Conservation (phyloP, 2,797 vertebrate species). For the Chelonia mydas region DNA sequence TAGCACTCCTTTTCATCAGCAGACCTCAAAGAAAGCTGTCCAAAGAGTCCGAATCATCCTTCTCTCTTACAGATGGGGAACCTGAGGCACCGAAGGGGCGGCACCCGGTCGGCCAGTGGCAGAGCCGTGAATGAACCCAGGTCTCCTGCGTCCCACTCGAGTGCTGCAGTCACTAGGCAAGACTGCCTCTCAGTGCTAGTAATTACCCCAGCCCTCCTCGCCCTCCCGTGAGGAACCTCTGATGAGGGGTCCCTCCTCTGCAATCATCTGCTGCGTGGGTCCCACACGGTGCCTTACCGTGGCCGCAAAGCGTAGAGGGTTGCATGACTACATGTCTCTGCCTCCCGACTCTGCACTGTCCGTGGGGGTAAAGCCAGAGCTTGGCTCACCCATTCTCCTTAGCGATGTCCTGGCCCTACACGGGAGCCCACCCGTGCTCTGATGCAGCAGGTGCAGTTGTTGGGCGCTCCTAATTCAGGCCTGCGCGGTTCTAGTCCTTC, state of each 20-base stretch:
- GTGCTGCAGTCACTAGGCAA: background rate
- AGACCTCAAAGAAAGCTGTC: background rate
- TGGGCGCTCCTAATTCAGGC: background rate
- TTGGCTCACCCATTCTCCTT: background rate
- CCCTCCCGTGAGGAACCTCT: background rate
- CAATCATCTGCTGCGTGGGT: background rate
- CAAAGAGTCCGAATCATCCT: background rate
- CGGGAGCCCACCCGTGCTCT: too few species aligned
- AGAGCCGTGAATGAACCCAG: background rate
- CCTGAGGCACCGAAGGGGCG: background rate
- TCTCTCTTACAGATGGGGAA: background rate
- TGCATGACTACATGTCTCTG: background rate
- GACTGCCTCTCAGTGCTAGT: background rate
- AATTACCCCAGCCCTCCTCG: background rate
- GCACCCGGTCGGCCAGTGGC: background rate
- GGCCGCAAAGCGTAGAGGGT: background rate
- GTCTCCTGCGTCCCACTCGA: background rate
- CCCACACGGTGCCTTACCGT: background rate
- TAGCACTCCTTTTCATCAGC: background rate
- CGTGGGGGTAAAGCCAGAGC: too few species aligned
- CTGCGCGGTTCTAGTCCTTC: background rate
- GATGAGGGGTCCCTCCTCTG: background rate
- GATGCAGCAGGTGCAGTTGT: too few species aligned
- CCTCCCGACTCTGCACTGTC: background rate
- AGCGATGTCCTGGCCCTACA: background rate